Evolutionary conservation across 1,140 invertebrate genomes (phyloP).

Genomic region (Apocrypta bakeri): DNA sequence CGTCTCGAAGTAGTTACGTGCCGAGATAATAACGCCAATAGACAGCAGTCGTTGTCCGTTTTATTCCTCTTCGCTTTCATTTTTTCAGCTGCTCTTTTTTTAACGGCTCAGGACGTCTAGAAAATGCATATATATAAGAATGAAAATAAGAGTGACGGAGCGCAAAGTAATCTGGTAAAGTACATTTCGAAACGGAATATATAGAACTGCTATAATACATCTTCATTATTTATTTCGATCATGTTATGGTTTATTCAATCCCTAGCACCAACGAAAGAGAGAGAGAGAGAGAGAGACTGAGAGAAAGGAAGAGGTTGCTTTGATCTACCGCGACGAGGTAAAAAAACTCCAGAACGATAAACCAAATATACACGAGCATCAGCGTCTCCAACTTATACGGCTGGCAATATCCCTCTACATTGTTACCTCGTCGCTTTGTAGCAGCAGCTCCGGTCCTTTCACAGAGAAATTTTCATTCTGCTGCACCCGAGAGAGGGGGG

Average conservation of each 20-base stretch:
- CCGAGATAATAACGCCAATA: not conserved
- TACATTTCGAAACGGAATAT: too few relatives aligned
- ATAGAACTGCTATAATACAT: too few relatives aligned
- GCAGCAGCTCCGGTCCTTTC: not conserved
- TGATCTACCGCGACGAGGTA: not conserved
- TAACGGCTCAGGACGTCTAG: too few relatives aligned
- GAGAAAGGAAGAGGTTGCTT: too few relatives aligned
- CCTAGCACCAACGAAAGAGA: too few relatives aligned
- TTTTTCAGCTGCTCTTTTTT: too few relatives aligned
- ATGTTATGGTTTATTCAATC: too few relatives aligned
- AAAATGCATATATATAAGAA: too few relatives aligned
- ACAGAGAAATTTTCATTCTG: slow-evolving; percentile 9
- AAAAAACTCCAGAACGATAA: not conserved
- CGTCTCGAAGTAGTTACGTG: not conserved
- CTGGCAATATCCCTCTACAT: not conserved
- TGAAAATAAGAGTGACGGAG: too few relatives aligned
- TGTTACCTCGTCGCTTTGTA: not conserved
- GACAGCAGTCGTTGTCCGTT: not conserved
- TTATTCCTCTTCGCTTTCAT: not conserved
- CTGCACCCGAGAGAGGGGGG: not conserved
- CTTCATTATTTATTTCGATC: too few relatives aligned
- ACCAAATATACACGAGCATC: not conserved
- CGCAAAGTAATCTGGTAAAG: too few relatives aligned
- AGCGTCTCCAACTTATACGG: not conserved
- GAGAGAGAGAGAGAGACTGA: too few relatives aligned